Percentiles rank a stretch among this genome's conserved stretches.
Conservation (phyloP, 1,140 invertebrate species). For the Cryptotermes secundus region DNA sequence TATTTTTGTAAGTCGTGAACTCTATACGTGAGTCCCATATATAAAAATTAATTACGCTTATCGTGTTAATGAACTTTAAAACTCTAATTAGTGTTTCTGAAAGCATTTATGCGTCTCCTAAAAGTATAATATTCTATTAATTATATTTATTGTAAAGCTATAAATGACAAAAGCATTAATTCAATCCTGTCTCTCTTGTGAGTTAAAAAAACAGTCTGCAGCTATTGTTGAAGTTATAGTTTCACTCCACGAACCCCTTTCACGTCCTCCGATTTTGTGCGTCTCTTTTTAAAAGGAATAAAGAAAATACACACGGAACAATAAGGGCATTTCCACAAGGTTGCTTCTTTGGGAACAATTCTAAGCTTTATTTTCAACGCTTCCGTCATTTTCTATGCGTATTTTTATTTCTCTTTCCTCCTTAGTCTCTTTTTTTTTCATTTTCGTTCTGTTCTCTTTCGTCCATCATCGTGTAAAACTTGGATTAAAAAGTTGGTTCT, state of each 20-base stretch:
- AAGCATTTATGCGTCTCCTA: background rate
- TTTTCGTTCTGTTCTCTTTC: background rate
- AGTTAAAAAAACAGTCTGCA: background rate
- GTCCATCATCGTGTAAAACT: background rate
- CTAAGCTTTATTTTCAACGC: background rate
- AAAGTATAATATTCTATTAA: background rate
- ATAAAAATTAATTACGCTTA: too few relatives aligned
- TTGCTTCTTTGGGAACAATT: slow-evolving; percentile 4
- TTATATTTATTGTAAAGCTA: background rate
- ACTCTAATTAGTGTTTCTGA: background rate
- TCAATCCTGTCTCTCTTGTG: background rate
- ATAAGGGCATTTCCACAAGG: slow-evolving; percentile 10
- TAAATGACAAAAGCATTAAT: background rate
- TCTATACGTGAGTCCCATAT: too few relatives aligned
- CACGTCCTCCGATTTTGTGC: background rate
- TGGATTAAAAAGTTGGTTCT: slow-evolving; percentile 8
- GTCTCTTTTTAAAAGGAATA: background rate
- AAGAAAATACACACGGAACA: background rate
- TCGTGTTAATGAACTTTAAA: too few relatives aligned
- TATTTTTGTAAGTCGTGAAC: too few relatives aligned
- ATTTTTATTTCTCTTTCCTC: background rate
- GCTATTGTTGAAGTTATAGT: background rate
- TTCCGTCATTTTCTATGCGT: slow-evolving; percentile 15
- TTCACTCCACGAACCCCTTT: background rate
- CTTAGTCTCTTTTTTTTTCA: background rate